Base-by-base conservation (phyloP, 2,888 invertebrate genomes). In the Chamaedrilus cognettii region DNA sequence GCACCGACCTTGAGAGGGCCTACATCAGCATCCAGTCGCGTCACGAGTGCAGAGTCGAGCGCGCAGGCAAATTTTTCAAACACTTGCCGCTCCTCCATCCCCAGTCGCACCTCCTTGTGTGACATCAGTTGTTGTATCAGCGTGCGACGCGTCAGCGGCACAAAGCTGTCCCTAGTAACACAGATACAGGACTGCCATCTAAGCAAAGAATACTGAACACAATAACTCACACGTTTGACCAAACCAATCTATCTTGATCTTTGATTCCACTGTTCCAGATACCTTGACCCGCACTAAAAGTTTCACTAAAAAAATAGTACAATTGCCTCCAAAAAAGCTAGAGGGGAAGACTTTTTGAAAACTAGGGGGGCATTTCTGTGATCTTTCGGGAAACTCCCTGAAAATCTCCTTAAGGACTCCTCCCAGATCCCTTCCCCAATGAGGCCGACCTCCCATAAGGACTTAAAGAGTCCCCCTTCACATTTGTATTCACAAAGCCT, bases 11-110 rank as follows among this genome's bases (percentile, higher is more conserved):
- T 42, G 11, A 42, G 42, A 11, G 42, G 7, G 7, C 11, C 42
- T 32, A 58, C 32, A 30, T 26, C 58, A 11, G 28, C 28, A 7
- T 58, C 28, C 19, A 30, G 82, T 68, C 77, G 78, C 68, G 78
- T 80, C 42, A 79, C 77, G 23, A 81, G 77, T 28, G 79, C 79
- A 61, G 76, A 76, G 69, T 82, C 82, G 30, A 83, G 66, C 11
- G 78, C 75, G 23, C 77, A 57, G n/a, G 81, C 77, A 72, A 83
- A 81, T 50, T 76, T 73, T 49, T 80, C 78, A 75, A 79, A 82
- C 3, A 71, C 69, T 63, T 74, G 74, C 34, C 52, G 50, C 34
- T 78, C 77, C 7, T 74, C 75, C 5, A 64, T 65, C 2, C 72
- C 78, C 26, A 82, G 72, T 50, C 79, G 76, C 5, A 75, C 70